Conservation (phyloP, 2,888 invertebrate species). For the Drosophila greeni region DNA sequence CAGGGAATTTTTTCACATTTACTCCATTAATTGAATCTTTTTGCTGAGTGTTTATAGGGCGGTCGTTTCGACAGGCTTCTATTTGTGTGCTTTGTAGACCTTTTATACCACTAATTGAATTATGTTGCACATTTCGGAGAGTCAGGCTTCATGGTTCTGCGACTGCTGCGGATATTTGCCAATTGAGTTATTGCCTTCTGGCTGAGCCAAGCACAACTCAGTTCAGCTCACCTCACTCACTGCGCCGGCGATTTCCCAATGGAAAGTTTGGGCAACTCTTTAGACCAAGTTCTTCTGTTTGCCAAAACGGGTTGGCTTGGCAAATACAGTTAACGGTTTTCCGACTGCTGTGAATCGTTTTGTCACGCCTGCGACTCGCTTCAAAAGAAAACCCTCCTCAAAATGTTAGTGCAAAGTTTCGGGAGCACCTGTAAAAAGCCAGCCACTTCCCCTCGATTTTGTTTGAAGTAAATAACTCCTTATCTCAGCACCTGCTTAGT, state of each 20-base stretch:
- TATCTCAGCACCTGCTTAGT: conserved; percentile 18
- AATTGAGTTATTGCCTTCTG: conserved; percentile 53
- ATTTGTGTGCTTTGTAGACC: conserved; percentile 24
- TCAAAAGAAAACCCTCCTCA: conserved; percentile 6
- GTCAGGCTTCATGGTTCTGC: conserved; percentile 57
- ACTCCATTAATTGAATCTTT: background rate
- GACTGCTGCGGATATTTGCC: conserved; percentile 61
- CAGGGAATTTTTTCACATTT: too few relatives aligned
- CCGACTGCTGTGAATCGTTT: conserved; percentile 31
- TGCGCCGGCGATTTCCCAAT: conserved; percentile 28
- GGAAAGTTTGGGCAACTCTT: conserved; percentile 40
- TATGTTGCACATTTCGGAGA: conserved; percentile 64
- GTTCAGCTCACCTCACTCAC: background rate
- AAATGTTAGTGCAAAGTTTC: conserved; percentile 31
- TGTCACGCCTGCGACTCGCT: conserved; percentile 25
- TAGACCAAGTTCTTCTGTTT: conserved; percentile 38
- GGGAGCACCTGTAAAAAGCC: conserved; percentile 12
- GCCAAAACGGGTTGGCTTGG: conserved; percentile 35
- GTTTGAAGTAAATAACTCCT: conserved; percentile 7
- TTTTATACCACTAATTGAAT: conserved; percentile 62
- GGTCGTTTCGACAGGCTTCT: conserved; percentile 33
- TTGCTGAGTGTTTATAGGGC: background rate
- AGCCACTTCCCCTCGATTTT: conserved; percentile 4
- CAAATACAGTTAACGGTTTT: conserved; percentile 27
- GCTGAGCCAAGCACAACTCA: conserved; percentile 13